phyloP scores from a whole-genome alignment of 2,888 invertebrate species.

The Drosophila paranaensis region DNA sequence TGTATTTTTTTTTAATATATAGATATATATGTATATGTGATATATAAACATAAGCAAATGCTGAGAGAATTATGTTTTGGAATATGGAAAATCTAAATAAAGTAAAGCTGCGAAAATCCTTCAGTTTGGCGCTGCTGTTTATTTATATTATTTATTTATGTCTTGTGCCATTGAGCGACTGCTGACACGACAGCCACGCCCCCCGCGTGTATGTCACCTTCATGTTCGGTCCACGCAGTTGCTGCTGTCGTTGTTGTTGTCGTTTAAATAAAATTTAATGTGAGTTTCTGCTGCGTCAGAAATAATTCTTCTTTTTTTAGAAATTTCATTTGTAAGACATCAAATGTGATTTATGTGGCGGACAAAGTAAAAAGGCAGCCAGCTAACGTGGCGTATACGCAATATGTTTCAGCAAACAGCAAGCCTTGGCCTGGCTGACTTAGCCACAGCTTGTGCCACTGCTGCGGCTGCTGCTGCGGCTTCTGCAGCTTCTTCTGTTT shows the following conservation, averaged over 20 bases:
- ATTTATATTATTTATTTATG: constrained; percentile 76
- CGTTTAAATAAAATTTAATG: constrained; percentile 59
- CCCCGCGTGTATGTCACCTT: constrained; percentile 29
- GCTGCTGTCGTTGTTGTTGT: constrained; percentile 49
- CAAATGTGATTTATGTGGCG: constrained; percentile 54
- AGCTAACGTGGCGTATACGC: constrained; percentile 40
- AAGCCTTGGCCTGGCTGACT: constrained; percentile 44
- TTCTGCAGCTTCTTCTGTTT: constrained; percentile 6
- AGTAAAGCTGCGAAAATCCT: constrained; percentile 46
- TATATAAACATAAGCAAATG: constrained; percentile 14
- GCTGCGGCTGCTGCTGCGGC: background rate
- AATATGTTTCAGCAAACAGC: constrained; percentile 38
- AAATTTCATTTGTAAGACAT: constrained; percentile 56
- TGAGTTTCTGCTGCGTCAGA: constrained; percentile 51
- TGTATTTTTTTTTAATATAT: constrained; percentile 21
- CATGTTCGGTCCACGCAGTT: constrained; percentile 29
- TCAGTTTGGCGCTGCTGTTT: constrained; percentile 37
- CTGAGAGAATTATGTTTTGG: constrained; percentile 54
- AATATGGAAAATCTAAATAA: constrained; percentile 30
- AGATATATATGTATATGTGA: constrained; percentile 1
- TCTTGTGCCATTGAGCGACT: constrained; percentile 72
- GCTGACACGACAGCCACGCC: constrained; percentile 65
- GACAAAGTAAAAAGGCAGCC: constrained; percentile 18
- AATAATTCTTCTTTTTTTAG: constrained; percentile 18
- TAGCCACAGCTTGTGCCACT: background rate